These are phyloP conservation scores for Melieria picta DNA, from an alignment of 2,888 invertebrate genomes.

Conservation along the genomic window DNA sequence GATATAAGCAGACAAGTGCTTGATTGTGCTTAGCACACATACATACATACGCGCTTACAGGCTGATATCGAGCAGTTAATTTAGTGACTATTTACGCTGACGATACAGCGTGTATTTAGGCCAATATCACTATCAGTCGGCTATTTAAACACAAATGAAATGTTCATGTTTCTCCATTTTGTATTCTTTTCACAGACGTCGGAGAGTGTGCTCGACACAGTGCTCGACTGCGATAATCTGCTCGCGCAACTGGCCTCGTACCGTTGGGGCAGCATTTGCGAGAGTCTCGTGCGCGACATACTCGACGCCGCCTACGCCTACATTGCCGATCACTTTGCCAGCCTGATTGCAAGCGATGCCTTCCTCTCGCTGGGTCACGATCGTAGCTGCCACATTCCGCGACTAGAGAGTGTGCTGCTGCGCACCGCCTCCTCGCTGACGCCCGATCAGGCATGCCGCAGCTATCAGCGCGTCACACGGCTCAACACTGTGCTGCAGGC, in stretches of 20 bases:
- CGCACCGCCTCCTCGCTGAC: constrained; percentile 82
- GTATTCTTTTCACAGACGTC: constrained; percentile 69
- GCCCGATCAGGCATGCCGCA: constrained; percentile 84
- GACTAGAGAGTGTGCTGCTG: constrained; percentile 82
- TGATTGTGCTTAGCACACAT: no score
- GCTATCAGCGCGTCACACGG: constrained; percentile 70
- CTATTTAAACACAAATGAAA: no score
- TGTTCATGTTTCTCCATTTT: background rate
- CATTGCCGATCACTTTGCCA: constrained; percentile 80
- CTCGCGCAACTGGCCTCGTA: constrained; percentile 80
- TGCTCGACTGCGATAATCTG: constrained; percentile 85
- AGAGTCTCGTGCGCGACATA: constrained; percentile 80
- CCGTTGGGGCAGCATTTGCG: constrained; percentile 80
- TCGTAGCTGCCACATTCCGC: constrained; percentile 77
- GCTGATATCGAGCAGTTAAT: no score
- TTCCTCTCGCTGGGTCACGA: constrained; percentile 77
- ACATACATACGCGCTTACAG: no score
- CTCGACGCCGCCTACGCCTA: constrained; percentile 83
- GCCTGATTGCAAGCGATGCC: constrained; percentile 75
- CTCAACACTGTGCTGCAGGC: constrained; percentile 64
- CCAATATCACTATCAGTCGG: no score
- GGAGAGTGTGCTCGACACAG: constrained; percentile 84
- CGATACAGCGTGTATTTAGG: no score
- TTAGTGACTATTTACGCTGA: no score
- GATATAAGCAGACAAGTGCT: no score